Percentiles rank a stretch among this genome's conserved stretches.
These are phyloP conservation scores for Cryptoblepharus egeriae DNA, from an alignment of 2,797 vertebrate species.

Conservation along the genomic window DNA sequence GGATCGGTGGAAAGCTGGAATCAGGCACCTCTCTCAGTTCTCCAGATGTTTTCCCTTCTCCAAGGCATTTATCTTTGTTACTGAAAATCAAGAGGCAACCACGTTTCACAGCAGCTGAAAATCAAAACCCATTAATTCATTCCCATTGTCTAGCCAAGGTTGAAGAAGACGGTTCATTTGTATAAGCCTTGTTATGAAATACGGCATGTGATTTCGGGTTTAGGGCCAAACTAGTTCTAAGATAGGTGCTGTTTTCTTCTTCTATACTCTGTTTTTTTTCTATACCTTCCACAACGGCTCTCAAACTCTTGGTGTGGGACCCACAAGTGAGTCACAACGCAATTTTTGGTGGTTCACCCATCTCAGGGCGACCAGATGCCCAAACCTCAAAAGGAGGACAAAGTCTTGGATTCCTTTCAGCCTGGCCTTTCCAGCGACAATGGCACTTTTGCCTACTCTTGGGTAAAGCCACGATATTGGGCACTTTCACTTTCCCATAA, in stretches of 20 bases:
- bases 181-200: constrained; percentile 1
- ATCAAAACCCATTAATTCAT: constrained; percentile 7
- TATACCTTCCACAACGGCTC: not conserved
- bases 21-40: not conserved
- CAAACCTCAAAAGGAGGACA: no score
- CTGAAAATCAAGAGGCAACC: not conserved
- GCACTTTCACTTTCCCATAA: no score
- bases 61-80: not conserved
- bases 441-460: no score
- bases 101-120: constrained; percentile 11
- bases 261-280: not conserved
- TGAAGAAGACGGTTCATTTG: constrained; percentile 22
- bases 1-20: not conserved
- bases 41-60: constrained; percentile 17
- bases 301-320: no score
- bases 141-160: not conserved
- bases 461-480: no score
- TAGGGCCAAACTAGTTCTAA: not conserved
- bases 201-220: not conserved
- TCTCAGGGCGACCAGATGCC: no score
- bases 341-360: no score
- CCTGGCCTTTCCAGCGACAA: no score
- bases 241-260: not conserved
- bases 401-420: no score
- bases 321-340: no score